Conservation (phyloP, 2,113 vertebrate genomes). For the Illadopsis cleaveri region DNA sequence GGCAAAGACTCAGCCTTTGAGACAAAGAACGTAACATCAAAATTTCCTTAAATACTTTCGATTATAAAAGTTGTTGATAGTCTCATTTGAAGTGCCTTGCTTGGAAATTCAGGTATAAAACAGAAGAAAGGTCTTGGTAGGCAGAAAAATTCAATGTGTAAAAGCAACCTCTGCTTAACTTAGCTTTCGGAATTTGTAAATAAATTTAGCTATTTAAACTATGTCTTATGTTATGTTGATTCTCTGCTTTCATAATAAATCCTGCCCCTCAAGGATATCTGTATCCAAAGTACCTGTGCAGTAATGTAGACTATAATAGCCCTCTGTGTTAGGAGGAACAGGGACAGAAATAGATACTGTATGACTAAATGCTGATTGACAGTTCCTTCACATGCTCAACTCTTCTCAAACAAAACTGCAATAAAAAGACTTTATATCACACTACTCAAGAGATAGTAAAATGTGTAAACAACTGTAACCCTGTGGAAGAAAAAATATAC, state of each 20-base stretch:
- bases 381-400: slow-evolving; percentile 62
- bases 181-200: slow-evolving; percentile 65
- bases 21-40: background rate
- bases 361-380: slow-evolving; percentile 84
- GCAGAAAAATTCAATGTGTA: slow-evolving; percentile 30
- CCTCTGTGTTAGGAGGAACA: slow-evolving; percentile 77
- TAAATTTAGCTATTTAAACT: slow-evolving; percentile 72
- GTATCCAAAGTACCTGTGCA: slow-evolving; percentile 74
- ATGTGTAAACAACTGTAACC: slow-evolving; percentile 74
- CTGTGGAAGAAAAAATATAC: slow-evolving; percentile 51
- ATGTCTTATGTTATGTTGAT: slow-evolving; percentile 77
- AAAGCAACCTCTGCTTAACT: slow-evolving; percentile 56
- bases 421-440: slow-evolving; percentile 74
- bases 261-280: slow-evolving; percentile 79
- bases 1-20: background rate
- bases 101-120: slow-evolving; percentile 5
- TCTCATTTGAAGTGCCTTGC: background rate
- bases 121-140: background rate
- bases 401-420: slow-evolving; percentile 74
- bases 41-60: background rate
- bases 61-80: background rate
- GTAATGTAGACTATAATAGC: slow-evolving; percentile 83
- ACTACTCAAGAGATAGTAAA: slow-evolving; percentile 73
- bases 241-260: slow-evolving; percentile 81
- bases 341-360: slow-evolving; percentile 82